Percentiles rank a stretch among this genome's conserved stretches.
Conservation (phyloP, 2,888 invertebrate species). For the Molanna angustata region DNA sequence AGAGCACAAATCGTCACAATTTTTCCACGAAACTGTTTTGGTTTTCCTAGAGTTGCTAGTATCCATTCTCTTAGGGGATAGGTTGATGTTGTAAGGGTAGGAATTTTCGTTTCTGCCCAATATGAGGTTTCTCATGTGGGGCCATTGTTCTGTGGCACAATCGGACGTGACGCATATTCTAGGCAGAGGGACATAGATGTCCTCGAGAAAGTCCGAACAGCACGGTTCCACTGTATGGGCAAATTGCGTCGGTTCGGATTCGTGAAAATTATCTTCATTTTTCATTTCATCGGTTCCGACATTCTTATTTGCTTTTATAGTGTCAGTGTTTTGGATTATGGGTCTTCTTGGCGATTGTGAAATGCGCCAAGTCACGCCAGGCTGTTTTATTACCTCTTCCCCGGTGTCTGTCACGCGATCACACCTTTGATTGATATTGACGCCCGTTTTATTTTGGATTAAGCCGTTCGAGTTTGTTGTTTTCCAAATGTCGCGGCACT, state of each 20-base stretch:
- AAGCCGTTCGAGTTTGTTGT: slow-evolving; percentile 16
- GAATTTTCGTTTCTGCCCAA: slow-evolving; percentile 44
- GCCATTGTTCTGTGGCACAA: slow-evolving; percentile 18
- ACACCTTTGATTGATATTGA: slow-evolving; percentile 22
- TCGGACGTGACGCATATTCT: slow-evolving; percentile 25
- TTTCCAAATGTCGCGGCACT: slow-evolving; percentile 11
- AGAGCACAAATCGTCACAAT: neutral
- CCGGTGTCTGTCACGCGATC: slow-evolving; percentile 21
- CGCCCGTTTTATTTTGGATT: slow-evolving; percentile 23
- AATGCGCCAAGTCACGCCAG: slow-evolving; percentile 27
- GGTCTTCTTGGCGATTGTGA: slow-evolving; percentile 9
- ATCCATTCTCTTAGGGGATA: slow-evolving; percentile 40
- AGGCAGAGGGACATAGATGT: slow-evolving; percentile 28
- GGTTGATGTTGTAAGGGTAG: slow-evolving; percentile 49
- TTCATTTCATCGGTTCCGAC: slow-evolving; percentile 40
- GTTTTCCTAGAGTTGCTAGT: slow-evolving; percentile 4
- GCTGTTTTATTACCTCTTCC: slow-evolving; percentile 17
- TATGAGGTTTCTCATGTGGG: slow-evolving; percentile 39
- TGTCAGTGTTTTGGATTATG: slow-evolving; percentile 36
- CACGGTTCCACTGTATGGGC: neutral
- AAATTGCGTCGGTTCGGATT: slow-evolving; percentile 26
- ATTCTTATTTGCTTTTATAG: slow-evolving; percentile 12
- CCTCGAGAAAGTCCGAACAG: slow-evolving; percentile 27
- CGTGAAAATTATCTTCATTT: slow-evolving; percentile 36
- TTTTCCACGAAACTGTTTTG: slow-evolving; percentile 30